Conservation (phyloP, 2,888 invertebrate genomes). For the Celastrina argiolus region DNA sequence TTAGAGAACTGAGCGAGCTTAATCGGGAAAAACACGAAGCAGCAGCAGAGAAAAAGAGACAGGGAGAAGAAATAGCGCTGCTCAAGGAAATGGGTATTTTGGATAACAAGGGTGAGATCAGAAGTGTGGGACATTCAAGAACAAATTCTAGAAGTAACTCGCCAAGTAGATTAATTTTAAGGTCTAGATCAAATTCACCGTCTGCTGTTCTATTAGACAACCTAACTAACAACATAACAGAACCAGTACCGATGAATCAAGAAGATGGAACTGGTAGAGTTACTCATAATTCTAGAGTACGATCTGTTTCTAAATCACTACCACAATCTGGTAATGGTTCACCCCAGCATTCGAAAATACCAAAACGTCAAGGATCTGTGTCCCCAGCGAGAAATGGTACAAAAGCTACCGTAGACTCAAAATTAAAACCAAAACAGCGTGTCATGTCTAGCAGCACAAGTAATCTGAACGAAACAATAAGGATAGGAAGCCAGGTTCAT, state of each 20-base stretch:
- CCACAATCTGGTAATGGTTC: constrained; percentile 71
- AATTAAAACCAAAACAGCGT: constrained; percentile 54
- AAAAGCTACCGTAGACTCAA: constrained; percentile 48
- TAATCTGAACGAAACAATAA: constrained; percentile 68
- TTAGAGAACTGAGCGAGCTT: constrained; percentile 67
- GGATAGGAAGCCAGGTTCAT: constrained; percentile 59
- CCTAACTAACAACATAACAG: constrained; percentile 40
- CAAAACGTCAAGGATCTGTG: constrained; percentile 66
- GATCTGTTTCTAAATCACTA: constrained; percentile 61
- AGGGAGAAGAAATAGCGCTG: constrained; percentile 68
- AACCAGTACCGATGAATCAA: constrained; percentile 49
- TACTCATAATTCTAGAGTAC: constrained; percentile 55
- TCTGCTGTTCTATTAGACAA: constrained; percentile 57
- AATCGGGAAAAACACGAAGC: constrained; percentile 72
- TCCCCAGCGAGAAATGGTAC: constrained; percentile 57
- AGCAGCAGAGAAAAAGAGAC: constrained; percentile 59
- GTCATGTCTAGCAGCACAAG: constrained; percentile 72
- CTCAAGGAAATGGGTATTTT: constrained; percentile 69
- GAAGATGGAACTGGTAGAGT: constrained; percentile 51
- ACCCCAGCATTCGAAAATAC: constrained; percentile 71
- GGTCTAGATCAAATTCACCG: constrained; percentile 69
- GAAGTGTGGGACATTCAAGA: constrained; percentile 48
- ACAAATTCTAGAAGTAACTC: constrained; percentile 62
- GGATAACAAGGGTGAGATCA: constrained; percentile 52
- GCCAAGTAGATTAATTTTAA: constrained; percentile 56